Evolutionary conservation across 1,140 invertebrate genomes (phyloP).

Genomic region (Lucilia cuprina): DNA sequence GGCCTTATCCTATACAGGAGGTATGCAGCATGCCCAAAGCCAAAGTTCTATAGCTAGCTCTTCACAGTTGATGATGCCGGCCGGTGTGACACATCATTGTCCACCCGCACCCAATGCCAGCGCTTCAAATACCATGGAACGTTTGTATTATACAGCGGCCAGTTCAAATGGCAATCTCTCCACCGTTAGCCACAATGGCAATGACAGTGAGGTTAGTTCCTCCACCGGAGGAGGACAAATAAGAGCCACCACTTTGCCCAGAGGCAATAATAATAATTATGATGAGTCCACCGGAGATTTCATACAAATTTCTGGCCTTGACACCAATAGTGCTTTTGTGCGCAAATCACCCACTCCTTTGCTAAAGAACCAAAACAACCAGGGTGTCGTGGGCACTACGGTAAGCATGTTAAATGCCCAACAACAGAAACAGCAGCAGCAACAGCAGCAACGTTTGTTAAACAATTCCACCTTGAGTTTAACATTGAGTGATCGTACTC

Average conservation of each 20-base stretch:
- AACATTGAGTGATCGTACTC: constrained; percentile 41
- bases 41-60: constrained; percentile 65
- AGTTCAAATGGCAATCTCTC: constrained; percentile 46
- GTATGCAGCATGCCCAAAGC: constrained; percentile 64
- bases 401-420: constrained; percentile 20
- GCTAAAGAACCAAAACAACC: constrained; percentile 44
- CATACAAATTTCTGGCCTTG: constrained; percentile 64
- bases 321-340: constrained; percentile 66
- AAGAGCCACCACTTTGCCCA: constrained; percentile 49
- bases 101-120: constrained; percentile 57
- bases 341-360: constrained; percentile 68
- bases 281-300: constrained; percentile 57
- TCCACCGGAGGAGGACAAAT: constrained; percentile 40
- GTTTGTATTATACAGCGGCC: constrained; percentile 48
- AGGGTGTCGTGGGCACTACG: not conserved
- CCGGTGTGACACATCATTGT: constrained; percentile 53
- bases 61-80: constrained; percentile 60
- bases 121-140: constrained; percentile 59
- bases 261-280: constrained; percentile 62
- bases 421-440: constrained; percentile 19
- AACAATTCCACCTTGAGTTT: constrained; percentile 44
- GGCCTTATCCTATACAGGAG: constrained; percentile 42
- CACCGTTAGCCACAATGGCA: constrained; percentile 47
- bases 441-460: constrained; percentile 26
- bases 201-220: constrained; percentile 48